These are phyloP conservation scores for Leguminivora glycinivorella DNA, from an alignment of 1,140 invertebrate genomes.

Conservation along the genomic window DNA sequence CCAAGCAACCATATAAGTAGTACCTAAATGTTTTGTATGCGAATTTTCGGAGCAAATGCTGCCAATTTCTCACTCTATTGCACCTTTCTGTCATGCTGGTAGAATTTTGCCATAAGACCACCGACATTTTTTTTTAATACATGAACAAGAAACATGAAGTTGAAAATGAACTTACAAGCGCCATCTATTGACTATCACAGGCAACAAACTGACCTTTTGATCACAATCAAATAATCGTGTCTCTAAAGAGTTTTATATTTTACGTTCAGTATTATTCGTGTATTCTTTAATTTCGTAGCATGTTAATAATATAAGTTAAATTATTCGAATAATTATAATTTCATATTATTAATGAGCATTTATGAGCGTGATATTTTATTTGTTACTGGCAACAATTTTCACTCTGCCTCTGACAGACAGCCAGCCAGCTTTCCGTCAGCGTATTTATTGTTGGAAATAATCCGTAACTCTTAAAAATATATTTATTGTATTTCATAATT, in stretches of 20 bases:
- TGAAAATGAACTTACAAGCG: neutral
- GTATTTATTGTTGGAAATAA: constrained; percentile 36
- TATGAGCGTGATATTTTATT: neutral
- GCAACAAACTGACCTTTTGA: too few relatives aligned
- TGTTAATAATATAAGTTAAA: neutral
- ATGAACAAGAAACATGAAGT: too few relatives aligned
- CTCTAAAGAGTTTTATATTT: neutral
- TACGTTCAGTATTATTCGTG: neutral
- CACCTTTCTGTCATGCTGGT: too few relatives aligned
- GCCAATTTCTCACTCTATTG: too few relatives aligned
- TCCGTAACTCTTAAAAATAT: neutral
- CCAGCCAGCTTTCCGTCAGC: constrained; percentile 53
- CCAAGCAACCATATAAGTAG: too few relatives aligned
- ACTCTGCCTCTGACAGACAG: constrained; percentile 23
- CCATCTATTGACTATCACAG: neutral
- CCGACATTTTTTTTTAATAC: too few relatives aligned
- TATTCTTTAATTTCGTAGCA: neutral
- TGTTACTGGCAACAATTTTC: constrained; percentile 3
- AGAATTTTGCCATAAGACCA: too few relatives aligned
- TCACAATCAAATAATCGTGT: neutral
- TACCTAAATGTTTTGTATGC: too few relatives aligned
- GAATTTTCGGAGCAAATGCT: too few relatives aligned
- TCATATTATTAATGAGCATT: neutral
- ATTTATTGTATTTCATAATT: neutral
- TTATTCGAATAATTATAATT: neutral